phyloP scores from a whole-genome alignment of 2,888 invertebrate genomes.

The Glaucopsyche alexis region DNA sequence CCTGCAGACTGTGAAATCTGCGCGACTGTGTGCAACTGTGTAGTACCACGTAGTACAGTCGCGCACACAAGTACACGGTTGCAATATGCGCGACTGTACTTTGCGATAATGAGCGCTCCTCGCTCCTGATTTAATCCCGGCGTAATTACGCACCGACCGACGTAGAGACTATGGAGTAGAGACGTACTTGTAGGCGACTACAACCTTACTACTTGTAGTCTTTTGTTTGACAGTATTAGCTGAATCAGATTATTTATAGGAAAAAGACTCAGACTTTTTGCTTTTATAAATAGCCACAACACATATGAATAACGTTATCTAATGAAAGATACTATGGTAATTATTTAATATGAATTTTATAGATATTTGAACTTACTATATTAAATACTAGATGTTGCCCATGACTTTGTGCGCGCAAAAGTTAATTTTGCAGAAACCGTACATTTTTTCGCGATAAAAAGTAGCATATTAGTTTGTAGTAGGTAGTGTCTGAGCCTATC shows the following conservation, averaged over 20 bases:
- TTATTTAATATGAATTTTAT: no score
- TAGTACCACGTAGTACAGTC: neutral
- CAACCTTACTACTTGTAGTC: neutral
- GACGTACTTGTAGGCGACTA: neutral
- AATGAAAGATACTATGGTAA: no score
- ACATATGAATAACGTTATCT: no score
- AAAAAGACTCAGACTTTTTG: no score
- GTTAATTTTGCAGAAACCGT: no score
- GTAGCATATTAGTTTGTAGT: no score
- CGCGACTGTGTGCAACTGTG: neutral
- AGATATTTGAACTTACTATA: no score
- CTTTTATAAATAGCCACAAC: no score
- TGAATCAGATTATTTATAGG: neutral
- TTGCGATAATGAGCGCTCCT: neutral
- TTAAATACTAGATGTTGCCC: no score
- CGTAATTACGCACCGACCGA: slow-evolving; percentile 10
- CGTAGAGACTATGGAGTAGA: neutral
- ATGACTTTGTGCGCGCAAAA: no score
- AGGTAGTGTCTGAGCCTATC: no score
- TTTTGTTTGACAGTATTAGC: neutral
- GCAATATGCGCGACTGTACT: slow-evolving; percentile 5
- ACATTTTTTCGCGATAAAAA: no score
- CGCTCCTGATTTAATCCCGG: slow-evolving; percentile 11
- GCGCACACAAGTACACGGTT: neutral
- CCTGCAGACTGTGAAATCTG: neutral